phyloP scores from a whole-genome alignment of 2,797 vertebrate species.

The Gymnothorax reevesii region DNA sequence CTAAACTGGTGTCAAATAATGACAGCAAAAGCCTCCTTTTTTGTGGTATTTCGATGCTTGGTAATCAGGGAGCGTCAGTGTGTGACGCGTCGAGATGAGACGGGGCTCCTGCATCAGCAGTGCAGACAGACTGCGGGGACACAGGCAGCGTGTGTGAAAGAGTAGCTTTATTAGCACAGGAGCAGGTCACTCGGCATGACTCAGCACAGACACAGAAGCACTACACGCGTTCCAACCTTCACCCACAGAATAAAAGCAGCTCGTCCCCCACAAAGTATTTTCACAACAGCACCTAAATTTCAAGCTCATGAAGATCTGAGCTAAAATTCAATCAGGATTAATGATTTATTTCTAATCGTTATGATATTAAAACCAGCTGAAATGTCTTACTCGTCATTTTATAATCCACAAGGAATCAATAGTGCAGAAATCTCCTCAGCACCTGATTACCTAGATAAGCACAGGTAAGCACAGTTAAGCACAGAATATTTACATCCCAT shows the following conservation, averaged over 20 bases:
- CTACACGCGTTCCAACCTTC: background rate
- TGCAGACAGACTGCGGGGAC: background rate
- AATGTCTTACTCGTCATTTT: background rate
- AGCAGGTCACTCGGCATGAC: background rate
- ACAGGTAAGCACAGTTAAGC: background rate
- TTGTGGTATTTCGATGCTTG: no score
- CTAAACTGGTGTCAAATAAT: no score
- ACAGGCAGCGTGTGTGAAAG: background rate
- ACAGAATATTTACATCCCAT: background rate
- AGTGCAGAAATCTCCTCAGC: background rate
- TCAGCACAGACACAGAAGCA: background rate
- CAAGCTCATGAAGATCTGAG: background rate
- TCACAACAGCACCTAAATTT: background rate
- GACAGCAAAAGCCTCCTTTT: no score
- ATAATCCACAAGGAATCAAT: background rate
- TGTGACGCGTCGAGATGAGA: background rate
- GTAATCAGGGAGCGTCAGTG: background rate
- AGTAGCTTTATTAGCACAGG: slow-evolving; percentile 21
- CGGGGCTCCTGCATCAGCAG: background rate
- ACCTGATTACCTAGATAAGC: background rate
- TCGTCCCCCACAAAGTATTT: background rate
- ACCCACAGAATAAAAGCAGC: background rate
- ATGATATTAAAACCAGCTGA: background rate
- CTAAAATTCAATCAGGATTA: background rate
- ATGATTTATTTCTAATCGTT: background rate